phyloP scores from a whole-genome alignment of 2,113 vertebrate genomes.

The Mohoua ochrocephala region DNA sequence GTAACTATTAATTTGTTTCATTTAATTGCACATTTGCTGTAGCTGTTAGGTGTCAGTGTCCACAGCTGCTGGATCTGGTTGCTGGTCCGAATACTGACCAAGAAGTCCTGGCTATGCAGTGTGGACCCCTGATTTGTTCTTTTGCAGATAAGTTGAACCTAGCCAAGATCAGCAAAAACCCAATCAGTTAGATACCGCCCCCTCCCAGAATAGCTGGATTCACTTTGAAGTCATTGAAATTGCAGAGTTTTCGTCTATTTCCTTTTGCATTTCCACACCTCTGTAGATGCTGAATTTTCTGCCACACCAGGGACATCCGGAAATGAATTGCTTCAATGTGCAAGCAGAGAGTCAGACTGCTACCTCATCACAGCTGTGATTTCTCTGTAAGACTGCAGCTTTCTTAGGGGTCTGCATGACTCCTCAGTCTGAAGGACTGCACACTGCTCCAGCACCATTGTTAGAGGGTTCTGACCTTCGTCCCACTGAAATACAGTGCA shows the following conservation, averaged over 20 bases:
- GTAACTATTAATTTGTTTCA: background rate
- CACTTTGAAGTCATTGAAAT: background rate
- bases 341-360: background rate
- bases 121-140: background rate
- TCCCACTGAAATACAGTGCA: background rate
- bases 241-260: background rate
- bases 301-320: background rate
- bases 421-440: background rate
- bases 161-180: background rate
- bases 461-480: background rate
- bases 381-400: background rate
- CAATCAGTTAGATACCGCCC: background rate
- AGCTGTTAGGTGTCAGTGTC: background rate
- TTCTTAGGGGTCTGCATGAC: background rate
- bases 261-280: background rate
- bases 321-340: background rate
- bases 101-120: background rate
- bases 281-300: background rate
- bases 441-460: accelerated
- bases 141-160: background rate
- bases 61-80: background rate
- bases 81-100: background rate
- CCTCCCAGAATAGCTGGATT: background rate
- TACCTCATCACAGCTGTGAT: background rate
- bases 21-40: background rate